Evolutionary conservation across 2,888 invertebrate genomes (phyloP), one percentile per base, ranked within the genome.

Genomic region (Hirtodrosophila histrioides): DNA sequence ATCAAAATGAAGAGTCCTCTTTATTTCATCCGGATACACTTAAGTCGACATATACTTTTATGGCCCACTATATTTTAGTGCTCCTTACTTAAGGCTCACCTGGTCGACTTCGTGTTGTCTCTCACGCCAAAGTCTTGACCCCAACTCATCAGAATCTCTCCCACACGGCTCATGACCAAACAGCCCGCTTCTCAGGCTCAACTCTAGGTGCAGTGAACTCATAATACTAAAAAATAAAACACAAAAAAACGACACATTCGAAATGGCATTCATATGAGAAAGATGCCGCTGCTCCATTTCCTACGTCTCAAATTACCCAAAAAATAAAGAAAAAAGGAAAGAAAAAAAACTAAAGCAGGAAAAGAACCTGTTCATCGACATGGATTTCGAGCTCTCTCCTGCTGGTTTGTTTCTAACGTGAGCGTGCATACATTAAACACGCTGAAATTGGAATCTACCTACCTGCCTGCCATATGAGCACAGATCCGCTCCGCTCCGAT

Each of bases 271-370:
- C 54, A 78, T 66, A 77, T 79, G 84, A 62, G 63, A 62, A 70
- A 62, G 74, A 80, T 63, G 78, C 75, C 61, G 46, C 53, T 66
- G 86, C 86, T 82, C 83, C 70, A 80, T 75, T 83, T 83, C 86
- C 86, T 75, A 68, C 69, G 39, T 75, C 75, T 83, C 82, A 68
- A 86, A 86, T 83, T 83, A 75, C 82, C 70, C 43, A 75, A 82
- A 69, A 69, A 67, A 48, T 27, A 37, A 43, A n/a, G n/a, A 11
- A 36, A 43, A 27, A 35, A 43, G 17, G 17, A 11, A 36, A 43
- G 24, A 35, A 41, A 53, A 37, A 51, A 36, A 69, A 73, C 45
- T 56, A 48, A 60, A 51, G 71, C 81, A 82, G 82, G 79, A 82
- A 82, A 85, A 80, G 78, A 83, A 83, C 82, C 82, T 83, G 82